Conservation (phyloP, 2,888 invertebrate genomes). For the Lycaena phlaeas region DNA sequence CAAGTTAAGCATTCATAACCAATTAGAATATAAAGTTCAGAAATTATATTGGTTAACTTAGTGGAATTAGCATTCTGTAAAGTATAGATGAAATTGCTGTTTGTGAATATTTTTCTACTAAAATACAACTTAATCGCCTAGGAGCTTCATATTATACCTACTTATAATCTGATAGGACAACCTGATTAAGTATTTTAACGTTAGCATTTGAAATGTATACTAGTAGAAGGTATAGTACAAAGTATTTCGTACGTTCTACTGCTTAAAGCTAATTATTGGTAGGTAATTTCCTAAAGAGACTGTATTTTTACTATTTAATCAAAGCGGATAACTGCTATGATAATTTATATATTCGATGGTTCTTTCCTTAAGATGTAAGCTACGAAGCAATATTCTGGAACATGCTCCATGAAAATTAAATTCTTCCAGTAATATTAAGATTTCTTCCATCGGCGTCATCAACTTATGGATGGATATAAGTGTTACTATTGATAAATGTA, state of each 20-base stretch:
- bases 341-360: neutral
- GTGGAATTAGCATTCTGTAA: too few species aligned
- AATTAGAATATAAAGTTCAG: too few species aligned
- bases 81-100: too few species aligned
- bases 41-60: too few species aligned
- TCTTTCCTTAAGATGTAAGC: too few species aligned
- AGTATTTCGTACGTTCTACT: slow-evolving; percentile 3
- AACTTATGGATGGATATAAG: too few species aligned
- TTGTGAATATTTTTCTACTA: neutral
- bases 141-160: neutral
- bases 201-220: slow-evolving; percentile 8
- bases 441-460: too few species aligned
- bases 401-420: neutral
- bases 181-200: neutral
- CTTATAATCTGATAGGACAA: neutral
- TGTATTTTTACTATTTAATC: slow-evolving; percentile 6
- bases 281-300: slow-evolving; percentile 6
- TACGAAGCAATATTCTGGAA: too few species aligned
- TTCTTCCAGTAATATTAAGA: neutral
- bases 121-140: neutral
- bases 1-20: too few species aligned
- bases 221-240: slow-evolving; percentile 7
- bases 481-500: neutral
- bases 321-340: neutral
- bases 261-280: slow-evolving; percentile 1